phyloP scores from a whole-genome alignment of 2,797 vertebrate species.

The Hypotaenidia philippensis region DNA sequence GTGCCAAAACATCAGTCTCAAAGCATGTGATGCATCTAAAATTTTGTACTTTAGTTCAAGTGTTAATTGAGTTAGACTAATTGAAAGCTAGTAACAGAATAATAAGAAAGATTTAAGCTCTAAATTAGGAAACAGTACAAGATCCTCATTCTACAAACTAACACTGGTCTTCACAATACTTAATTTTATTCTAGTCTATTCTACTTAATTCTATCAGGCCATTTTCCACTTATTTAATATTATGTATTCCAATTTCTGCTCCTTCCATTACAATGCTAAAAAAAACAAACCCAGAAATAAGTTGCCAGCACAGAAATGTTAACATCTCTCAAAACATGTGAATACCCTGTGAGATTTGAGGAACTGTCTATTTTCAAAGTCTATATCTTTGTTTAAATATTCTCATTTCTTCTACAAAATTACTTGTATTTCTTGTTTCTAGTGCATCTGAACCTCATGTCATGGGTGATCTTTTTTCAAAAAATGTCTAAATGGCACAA shows the following conservation, averaged over 20 bases:
- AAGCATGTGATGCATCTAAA: not conserved
- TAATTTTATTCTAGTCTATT: not conserved
- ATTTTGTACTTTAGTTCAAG: conserved; percentile 24
- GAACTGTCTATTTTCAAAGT: not conserved
- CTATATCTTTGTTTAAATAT: not conserved
- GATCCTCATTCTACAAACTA: not conserved
- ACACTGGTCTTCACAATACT: not conserved
- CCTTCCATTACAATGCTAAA: not conserved
- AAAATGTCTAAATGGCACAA: not conserved
- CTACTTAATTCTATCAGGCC: not conserved
- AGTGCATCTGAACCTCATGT: not conserved
- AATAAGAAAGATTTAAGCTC: conserved; percentile 4
- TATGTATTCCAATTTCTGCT: not conserved
- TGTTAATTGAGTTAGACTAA: conserved; percentile 55
- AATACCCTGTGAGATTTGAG: not conserved
- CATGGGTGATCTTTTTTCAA: not conserved
- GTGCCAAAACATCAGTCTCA: not conserved
- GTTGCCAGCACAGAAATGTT: not conserved
- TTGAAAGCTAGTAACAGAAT: conserved; percentile 13
- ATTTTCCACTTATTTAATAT: not conserved
- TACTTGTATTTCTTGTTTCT: not conserved
- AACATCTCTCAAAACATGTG: not conserved
- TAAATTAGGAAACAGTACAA: not conserved
- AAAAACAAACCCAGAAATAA: not conserved
- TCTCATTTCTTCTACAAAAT: not conserved